phyloP scores from a whole-genome alignment of 2,113 vertebrate species.

The Pampusana beccarii region DNA sequence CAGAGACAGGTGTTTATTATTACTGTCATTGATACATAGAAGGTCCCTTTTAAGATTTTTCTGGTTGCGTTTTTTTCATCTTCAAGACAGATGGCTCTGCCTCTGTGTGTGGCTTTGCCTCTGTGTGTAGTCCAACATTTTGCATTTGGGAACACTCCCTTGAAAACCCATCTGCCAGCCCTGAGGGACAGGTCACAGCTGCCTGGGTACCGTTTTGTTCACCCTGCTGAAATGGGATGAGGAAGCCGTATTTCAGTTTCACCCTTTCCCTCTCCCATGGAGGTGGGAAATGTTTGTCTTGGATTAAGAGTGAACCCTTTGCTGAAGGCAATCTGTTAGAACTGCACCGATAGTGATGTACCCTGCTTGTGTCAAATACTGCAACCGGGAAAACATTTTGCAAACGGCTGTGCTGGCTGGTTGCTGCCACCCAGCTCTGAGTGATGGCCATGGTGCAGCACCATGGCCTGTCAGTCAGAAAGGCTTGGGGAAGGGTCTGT shows the following conservation, averaged over 20 bases:
- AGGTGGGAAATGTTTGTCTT: background rate
- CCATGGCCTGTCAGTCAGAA: background rate
- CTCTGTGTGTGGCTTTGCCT: background rate
- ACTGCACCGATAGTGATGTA: background rate
- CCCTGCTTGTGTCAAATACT: fast-evolving
- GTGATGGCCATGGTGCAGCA: background rate
- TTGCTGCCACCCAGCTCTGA: background rate
- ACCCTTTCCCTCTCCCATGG: background rate
- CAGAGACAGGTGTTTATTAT: background rate
- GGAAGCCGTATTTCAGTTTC: fast-evolving
- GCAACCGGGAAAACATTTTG: background rate
- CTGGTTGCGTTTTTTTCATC: background rate
- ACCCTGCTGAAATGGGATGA: background rate
- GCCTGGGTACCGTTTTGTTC: background rate
- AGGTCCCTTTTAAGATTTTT: background rate
- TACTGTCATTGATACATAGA: background rate
- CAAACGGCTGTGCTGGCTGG: background rate
- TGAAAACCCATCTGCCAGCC: background rate
- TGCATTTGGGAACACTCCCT: background rate
- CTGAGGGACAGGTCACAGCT: background rate
- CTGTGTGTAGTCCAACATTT: background rate
- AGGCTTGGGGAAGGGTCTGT: background rate
- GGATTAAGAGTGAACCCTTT: background rate
- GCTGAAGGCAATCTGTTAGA: background rate
- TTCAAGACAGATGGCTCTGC: background rate